phyloP scores from a whole-genome alignment of 2,888 invertebrate species.

The Xestia sexstrigata region DNA sequence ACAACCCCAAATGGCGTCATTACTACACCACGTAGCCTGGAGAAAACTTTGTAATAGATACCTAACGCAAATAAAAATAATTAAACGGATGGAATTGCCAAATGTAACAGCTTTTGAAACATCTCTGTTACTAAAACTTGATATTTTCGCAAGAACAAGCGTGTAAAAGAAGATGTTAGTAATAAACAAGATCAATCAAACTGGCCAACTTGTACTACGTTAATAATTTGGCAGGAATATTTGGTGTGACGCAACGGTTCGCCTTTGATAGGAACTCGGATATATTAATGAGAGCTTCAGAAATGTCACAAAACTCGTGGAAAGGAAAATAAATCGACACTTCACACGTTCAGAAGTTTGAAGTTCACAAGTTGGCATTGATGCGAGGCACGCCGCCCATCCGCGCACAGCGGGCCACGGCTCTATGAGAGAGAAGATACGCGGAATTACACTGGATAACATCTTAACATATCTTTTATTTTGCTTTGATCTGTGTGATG shows the following conservation, averaged over 20 bases:
- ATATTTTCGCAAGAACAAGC: slow-evolving; percentile 56
- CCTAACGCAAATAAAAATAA: neutral
- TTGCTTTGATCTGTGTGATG: slow-evolving; percentile 58
- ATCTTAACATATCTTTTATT: slow-evolving; percentile 55
- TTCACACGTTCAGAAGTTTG: slow-evolving; percentile 69
- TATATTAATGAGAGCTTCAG: slow-evolving; percentile 65
- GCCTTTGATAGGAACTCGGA: slow-evolving; percentile 63
- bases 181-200: slow-evolving; percentile 63
- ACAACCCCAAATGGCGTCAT: neutral
- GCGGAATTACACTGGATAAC: slow-evolving; percentile 51
- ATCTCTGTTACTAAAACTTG: slow-evolving; percentile 34
- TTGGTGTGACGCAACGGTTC: slow-evolving; percentile 54
- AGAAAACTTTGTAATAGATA: neutral
- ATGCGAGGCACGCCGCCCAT: slow-evolving; percentile 61
- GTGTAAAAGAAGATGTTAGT: slow-evolving; percentile 52
- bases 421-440: slow-evolving; percentile 31
- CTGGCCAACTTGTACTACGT: slow-evolving; percentile 56
- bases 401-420: slow-evolving; percentile 54
- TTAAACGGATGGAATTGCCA: slow-evolving; percentile 18
- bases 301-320: slow-evolving; percentile 65
- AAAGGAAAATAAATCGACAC: slow-evolving; percentile 69
- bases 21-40: neutral
- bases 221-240: slow-evolving; percentile 59
- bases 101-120: slow-evolving; percentile 40
- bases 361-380: slow-evolving; percentile 70